Conservation (phyloP, 92 coral and sea anemone species). For the Phenganax stokvisi region DNA sequence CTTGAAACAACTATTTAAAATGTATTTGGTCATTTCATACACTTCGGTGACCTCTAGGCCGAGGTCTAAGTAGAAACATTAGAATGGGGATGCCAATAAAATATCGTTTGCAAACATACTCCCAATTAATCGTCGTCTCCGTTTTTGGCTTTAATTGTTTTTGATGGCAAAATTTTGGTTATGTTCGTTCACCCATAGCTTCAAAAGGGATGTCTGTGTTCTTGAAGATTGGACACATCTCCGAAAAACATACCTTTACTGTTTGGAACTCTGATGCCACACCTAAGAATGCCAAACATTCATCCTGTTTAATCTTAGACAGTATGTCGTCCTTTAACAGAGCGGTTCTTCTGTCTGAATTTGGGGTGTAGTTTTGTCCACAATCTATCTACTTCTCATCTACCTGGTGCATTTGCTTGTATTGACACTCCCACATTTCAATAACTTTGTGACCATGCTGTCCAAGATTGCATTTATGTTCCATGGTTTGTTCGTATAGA, state of each 20-base stretch:
- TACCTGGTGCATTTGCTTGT: neutral
- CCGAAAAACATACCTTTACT: conserved; percentile 24
- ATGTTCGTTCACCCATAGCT: neutral
- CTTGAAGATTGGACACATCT: neutral
- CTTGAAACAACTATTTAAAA: neutral
- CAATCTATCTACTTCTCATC: neutral
- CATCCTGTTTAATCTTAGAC: neutral
- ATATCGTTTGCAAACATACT: neutral
- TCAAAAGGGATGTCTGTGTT: neutral
- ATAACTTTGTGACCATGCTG: conserved; percentile 10
- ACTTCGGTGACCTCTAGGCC: neutral
- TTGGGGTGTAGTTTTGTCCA: neutral
- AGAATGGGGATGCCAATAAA: neutral
- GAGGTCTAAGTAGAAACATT: neutral
- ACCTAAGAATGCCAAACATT: conserved; percentile 51
- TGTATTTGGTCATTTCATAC: neutral
- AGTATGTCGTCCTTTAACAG: conserved; percentile 38
- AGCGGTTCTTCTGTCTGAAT: conserved; percentile 15
- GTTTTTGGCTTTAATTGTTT: neutral
- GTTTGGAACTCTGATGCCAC: conserved; percentile 49
- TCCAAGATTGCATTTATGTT: conserved; percentile 16
- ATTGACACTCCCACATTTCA: conserved; percentile 40
- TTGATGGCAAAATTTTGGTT: too few relatives aligned
- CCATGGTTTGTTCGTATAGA: too few relatives aligned
- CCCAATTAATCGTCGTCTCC: conserved; percentile 3